Evolutionary conservation across 2,113 vertebrate genomes (phyloP), one percentile per base, ranked within the genome.

Genomic region (Choloepus hoffmanni): DNA sequence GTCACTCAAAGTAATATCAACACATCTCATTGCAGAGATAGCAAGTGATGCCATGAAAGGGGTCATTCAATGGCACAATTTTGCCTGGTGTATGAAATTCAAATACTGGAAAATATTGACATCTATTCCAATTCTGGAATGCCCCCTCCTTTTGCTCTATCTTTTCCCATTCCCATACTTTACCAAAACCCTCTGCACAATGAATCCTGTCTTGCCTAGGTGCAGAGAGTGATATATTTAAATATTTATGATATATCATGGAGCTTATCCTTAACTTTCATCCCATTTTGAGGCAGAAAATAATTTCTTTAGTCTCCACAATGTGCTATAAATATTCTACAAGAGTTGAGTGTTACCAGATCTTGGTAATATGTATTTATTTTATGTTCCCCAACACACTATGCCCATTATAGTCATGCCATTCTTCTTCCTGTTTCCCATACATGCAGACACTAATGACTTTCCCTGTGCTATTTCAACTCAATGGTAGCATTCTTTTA

Each of bases 71-170:
- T 60, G 15, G 14, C 68, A 63, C 26, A 16, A 63, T 84, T 92
- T 94, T 93, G 68, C 26, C n/a, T 74, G 19, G 43, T 40, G 4
- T 5, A 58, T 72, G 45, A 73, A 30, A 73, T 90, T 14, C 36
- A 89, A 65, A 73, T 95, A 53, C 30, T 70, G 55, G 19, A 95
- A 92, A 78, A 62, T 30, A 55, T 63, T 83, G 33, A 48, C 45
- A 33, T 30, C 16, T 19, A 5, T 2, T 1, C 19, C 23, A 24
- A 7, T 50, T 62, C n/a, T 50, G 26, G 26, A 36, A 63, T 65
- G 8, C 12, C n/a, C 15, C 36, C 87, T 82, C 45, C 3, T 85
- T 85, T 79, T 55, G n/a, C 26, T 65, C 67, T 36, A 40, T 73
- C n/a, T 58, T 90, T 85, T 21, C n/a, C 40, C 11, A 23, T 85